Conservation (phyloP, 2,797 vertebrate species). For the Acestrorhynchus altus region DNA sequence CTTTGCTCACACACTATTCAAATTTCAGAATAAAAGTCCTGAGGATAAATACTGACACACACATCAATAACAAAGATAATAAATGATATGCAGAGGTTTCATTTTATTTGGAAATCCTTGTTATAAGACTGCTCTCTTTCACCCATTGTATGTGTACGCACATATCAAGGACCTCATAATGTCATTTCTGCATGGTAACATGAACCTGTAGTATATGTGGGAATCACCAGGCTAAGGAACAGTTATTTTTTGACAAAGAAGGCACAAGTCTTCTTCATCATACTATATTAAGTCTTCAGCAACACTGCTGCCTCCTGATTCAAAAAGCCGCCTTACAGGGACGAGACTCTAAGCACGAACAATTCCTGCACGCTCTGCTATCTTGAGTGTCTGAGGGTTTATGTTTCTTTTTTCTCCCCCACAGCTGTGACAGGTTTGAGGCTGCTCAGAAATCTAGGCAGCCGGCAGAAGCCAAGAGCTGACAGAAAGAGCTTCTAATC, state of each 20-base stretch:
- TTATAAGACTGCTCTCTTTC: no score
- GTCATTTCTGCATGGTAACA: not conserved
- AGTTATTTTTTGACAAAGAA: constrained; percentile 34
- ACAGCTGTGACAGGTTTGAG: constrained; percentile 10
- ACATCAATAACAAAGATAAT: no score
- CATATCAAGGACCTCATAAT: not conserved
- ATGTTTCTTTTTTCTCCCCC: not conserved
- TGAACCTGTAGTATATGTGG: not conserved
- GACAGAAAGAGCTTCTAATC: constrained; percentile 36
- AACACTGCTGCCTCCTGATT: not conserved
- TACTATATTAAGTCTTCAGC: not conserved
- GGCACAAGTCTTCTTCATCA: constrained; percentile 14
- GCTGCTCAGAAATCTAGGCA: constrained; percentile 29
- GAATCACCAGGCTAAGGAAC: not conserved
- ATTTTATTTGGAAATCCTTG: no score
- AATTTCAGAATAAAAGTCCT: no score
- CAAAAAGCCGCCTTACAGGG: constrained; percentile 2
- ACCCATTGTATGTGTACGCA: no score
- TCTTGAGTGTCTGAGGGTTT: constrained; percentile 17
- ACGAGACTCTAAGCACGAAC: not conserved
- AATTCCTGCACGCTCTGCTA: not conserved
- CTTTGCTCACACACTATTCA: no score
- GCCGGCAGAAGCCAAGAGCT: constrained; percentile 9
- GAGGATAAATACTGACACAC: no score
- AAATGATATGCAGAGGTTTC: no score